phyloP scores from a whole-genome alignment of 2,113 vertebrate species.

The Zapus hudsonius region DNA sequence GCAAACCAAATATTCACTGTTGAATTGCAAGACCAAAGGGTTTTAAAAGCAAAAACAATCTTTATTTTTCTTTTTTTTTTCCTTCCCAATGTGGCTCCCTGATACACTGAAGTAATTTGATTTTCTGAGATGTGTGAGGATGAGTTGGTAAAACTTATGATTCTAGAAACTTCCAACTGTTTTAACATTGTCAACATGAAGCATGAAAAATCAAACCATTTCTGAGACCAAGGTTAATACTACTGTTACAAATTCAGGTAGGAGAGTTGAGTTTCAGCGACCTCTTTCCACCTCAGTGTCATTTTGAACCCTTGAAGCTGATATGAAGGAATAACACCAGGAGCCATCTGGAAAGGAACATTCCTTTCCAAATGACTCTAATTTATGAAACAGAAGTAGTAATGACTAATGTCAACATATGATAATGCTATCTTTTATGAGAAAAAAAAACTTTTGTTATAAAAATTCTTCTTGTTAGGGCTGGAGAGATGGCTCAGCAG shows the following conservation, averaged over 20 bases:
- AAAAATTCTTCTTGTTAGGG: not conserved
- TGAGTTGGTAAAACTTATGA: not conserved
- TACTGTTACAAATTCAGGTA: not conserved
- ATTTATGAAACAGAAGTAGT: not conserved
- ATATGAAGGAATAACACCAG: not conserved
- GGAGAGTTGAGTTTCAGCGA: slow-evolving; percentile 2
- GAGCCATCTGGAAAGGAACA: too few species aligned
- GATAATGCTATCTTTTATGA: not conserved
- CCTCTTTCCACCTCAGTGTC: not conserved
- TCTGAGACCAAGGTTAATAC: slow-evolving; percentile 44
- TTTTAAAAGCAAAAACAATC: slow-evolving; percentile 65
- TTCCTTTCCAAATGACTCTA: not conserved
- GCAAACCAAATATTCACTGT: slow-evolving; percentile 82
- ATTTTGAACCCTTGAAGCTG: not conserved
- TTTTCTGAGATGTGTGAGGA: slow-evolving; percentile 45
- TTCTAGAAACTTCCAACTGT: slow-evolving; percentile 54
- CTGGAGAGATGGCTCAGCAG: too few species aligned
- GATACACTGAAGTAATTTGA: slow-evolving; percentile 60
- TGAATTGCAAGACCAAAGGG: slow-evolving; percentile 72
- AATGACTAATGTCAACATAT: not conserved
- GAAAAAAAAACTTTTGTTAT: not conserved
- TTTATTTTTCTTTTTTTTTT: slow-evolving; percentile 73
- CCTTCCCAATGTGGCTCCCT: not conserved
- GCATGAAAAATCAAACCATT: slow-evolving; percentile 42
- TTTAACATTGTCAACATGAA: slow-evolving; percentile 45